phyloP scores from a whole-genome alignment of 1,140 invertebrate genomes.

The Himalopsyche phryganea region DNA sequence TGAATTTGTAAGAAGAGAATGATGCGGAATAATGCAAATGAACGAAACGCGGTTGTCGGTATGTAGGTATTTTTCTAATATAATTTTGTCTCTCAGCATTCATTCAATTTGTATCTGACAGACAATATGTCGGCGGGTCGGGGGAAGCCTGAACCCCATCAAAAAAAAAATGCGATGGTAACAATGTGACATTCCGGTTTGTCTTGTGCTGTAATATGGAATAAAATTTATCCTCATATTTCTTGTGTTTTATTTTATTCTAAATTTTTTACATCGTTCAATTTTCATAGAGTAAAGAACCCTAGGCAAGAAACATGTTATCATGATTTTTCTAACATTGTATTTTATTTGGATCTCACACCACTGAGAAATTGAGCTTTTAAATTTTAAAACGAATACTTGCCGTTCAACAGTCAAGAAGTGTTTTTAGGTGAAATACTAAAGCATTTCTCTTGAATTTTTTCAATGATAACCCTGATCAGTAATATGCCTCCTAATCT shows the following conservation, averaged over 20 bases:
- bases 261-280: no score
- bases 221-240: conserved; percentile 54
- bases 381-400: no score
- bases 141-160: conserved; percentile 15
- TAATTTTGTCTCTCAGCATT: conserved; percentile 32
- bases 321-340: no score
- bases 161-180: conserved; percentile 30
- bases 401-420: no score
- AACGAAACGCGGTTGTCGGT: conserved; percentile 27
- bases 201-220: conserved; percentile 58
- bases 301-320: no score
- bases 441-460: no score
- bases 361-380: no score
- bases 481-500: no score
- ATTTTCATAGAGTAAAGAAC: no score
- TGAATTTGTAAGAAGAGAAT: conserved; percentile 17
- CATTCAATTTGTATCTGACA: conserved; percentile 22
- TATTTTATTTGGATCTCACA: no score
- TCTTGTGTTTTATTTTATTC: conserved; percentile 16
- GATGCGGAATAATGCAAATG: conserved; percentile 25
- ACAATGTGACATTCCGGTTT: conserved; percentile 57
- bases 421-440: no score
- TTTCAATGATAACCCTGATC: no score
- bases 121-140: conserved; percentile 28
- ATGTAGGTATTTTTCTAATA: conserved; percentile 35